phyloP scores from a whole-genome alignment of 2,797 vertebrate genomes.

The Thripadectes ignobilis region DNA sequence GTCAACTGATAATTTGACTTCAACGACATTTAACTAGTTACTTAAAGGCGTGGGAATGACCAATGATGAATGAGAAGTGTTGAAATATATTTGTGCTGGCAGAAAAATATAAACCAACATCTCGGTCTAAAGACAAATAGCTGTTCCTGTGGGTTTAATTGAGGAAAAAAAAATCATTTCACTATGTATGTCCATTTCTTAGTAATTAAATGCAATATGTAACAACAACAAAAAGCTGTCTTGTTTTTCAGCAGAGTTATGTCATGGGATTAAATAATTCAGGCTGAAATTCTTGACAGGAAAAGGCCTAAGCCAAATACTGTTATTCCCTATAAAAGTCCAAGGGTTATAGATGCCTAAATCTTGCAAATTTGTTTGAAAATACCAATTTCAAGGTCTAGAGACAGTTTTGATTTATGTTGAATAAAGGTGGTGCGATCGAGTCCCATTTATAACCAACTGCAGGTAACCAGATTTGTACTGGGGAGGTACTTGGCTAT shows the following conservation, averaged over 20 bases:
- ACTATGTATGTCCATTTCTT: not conserved
- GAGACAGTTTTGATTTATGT: not conserved
- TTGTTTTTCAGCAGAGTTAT: not conserved
- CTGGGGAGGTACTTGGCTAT: not conserved
- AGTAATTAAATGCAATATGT: not conserved
- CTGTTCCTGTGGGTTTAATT: not conserved
- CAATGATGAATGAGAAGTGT: not conserved
- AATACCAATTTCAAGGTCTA: not conserved
- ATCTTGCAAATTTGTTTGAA: not conserved
- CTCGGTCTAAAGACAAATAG: not conserved
- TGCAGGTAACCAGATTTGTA: not conserved
- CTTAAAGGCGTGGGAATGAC: not conserved
- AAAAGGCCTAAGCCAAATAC: rapidly evolving
- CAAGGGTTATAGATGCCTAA: not conserved
- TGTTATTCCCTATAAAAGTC: not conserved
- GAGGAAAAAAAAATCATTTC: not conserved
- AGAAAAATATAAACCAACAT: not conserved
- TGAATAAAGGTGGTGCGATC: not conserved
- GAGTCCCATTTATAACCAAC: not conserved
- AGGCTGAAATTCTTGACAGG: not conserved
- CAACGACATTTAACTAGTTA: not conserved
- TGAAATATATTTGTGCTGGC: not conserved
- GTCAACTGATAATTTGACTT: not conserved
- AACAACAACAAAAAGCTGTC: not conserved
- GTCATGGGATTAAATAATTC: not conserved